Percentiles rank a stretch among this genome's conserved stretches.
Conservation (phyloP, 1,140 invertebrate genomes). For the Episyrphus balteatus region DNA sequence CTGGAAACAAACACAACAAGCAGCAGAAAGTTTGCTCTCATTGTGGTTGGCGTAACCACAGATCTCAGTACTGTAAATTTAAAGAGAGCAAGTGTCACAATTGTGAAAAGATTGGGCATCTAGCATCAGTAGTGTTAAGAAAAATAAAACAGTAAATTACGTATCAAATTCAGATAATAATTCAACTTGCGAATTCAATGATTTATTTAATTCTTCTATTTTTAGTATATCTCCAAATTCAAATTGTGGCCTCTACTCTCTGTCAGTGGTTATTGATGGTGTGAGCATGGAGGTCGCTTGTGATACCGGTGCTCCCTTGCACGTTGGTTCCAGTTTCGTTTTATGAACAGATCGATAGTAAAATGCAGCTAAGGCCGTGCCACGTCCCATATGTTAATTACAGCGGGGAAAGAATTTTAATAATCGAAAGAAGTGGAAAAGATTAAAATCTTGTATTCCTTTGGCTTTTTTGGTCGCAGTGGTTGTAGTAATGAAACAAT, state of each 20-base stretch:
- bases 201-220: background rate
- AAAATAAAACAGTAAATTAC: slow-evolving; percentile 1
- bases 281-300: slow-evolving; percentile 1
- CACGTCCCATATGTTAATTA: slow-evolving; percentile 3
- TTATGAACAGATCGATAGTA: background rate
- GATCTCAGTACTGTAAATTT: background rate
- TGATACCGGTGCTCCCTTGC: slow-evolving; percentile 4
- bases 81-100: slow-evolving; percentile 1
- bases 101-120: slow-evolving; percentile 4
- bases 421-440: too few relatives aligned
- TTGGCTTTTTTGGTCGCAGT: too few relatives aligned
- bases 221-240: background rate
- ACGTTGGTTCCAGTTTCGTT: background rate
- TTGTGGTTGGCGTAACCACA: slow-evolving; percentile 4
- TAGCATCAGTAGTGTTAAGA: slow-evolving; percentile 1
- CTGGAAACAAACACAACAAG: background rate
- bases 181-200: too few relatives aligned
- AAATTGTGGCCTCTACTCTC: background rate
- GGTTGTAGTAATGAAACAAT: too few relatives aligned
- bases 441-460: too few relatives aligned
- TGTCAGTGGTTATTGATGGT: slow-evolving; percentile 2
- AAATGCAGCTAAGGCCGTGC: background rate
- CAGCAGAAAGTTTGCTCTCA: background rate
- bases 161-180: slow-evolving; percentile 2
- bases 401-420: slow-evolving; percentile 1